phyloP scores from a whole-genome alignment of 2,888 invertebrate species.

The Mimas tiliae region DNA sequence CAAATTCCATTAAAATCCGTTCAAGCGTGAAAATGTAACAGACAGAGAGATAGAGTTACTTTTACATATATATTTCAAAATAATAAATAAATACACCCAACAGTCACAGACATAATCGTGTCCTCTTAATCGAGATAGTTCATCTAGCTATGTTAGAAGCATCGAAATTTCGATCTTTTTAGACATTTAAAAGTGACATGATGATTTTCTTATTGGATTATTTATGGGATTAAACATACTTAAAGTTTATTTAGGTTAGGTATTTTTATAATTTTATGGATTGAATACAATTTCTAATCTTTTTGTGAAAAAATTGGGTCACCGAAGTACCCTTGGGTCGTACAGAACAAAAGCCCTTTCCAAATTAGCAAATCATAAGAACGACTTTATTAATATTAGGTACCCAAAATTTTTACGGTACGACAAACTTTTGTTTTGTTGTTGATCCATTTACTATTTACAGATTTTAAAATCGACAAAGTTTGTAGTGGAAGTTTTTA shows the following conservation, averaged over 20 bases:
- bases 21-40: too few relatives aligned
- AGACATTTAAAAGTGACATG: too few relatives aligned
- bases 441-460: neutral
- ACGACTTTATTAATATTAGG: neutral
- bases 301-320: conserved; percentile 38
- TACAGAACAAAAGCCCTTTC: conserved; percentile 31
- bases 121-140: too few relatives aligned
- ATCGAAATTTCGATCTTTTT: too few relatives aligned
- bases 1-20: too few relatives aligned
- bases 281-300: neutral
- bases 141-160: too few relatives aligned
- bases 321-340: conserved; percentile 35
- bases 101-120: too few relatives aligned
- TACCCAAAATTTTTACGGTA: neutral
- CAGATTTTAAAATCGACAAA: neutral
- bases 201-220: too few relatives aligned
- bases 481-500: neutral
- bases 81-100: too few relatives aligned
- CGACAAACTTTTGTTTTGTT: neutral
- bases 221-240: neutral
- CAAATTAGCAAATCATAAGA: conserved; percentile 15
- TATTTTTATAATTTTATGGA: neutral
- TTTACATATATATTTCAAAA: too few relatives aligned
- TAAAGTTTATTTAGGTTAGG: neutral
- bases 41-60: too few relatives aligned